Evolutionary conservation across 1,140 invertebrate genomes (phyloP).

Genomic region (Bombus turneri): DNA sequence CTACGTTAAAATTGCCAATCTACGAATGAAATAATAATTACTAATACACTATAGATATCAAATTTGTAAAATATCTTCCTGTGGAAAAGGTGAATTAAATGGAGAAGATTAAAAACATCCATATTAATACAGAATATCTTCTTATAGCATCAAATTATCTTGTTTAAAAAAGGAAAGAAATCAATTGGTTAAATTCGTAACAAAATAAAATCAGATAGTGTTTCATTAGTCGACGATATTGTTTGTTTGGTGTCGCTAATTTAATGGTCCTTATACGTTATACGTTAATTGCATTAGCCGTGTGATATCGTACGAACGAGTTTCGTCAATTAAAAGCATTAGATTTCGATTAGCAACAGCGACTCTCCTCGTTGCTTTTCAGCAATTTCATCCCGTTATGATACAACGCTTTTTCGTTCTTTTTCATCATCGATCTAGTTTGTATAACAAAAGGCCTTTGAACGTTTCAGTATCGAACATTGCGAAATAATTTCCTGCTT

Average conservation of each 20-base stretch:
- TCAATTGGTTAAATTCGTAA: background rate
- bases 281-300: background rate
- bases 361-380: background rate
- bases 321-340: background rate
- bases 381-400: background rate
- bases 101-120: background rate
- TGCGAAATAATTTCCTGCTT: conserved; percentile 38
- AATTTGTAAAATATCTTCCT: no score
- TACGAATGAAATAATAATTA: background rate
- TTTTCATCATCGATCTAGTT: background rate
- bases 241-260: background rate
- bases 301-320: background rate
- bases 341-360: background rate
- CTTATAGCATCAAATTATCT: background rate
- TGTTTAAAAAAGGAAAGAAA: background rate
- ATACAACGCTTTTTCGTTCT: background rate
- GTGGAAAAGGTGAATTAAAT: background rate
- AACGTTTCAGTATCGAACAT: conserved; percentile 17
- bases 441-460: conserved; percentile 8
- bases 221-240: background rate
- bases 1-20: background rate
- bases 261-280: background rate
- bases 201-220: background rate
- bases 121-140: background rate
- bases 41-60: background rate